phyloP scores from a whole-genome alignment of 2,797 vertebrate species.

The Chaetodon trifasciatus region DNA sequence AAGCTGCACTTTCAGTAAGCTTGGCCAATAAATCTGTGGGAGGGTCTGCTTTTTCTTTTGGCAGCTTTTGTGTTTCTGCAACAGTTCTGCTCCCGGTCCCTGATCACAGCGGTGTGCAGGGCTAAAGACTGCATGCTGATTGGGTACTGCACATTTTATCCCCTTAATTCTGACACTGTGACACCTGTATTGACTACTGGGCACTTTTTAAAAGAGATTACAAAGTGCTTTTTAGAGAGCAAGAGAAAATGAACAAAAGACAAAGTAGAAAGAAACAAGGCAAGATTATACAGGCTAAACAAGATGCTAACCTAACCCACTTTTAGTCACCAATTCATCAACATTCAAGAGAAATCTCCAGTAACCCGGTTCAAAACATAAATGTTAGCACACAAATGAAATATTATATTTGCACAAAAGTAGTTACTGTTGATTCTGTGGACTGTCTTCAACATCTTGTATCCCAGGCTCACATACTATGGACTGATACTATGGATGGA shows the following conservation, averaged over 20 bases:
- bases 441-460: neutral
- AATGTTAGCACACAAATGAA: conserved; percentile 10
- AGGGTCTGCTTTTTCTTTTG: conserved; percentile 46
- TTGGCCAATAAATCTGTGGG: conserved; percentile 66
- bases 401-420: conserved; percentile 16
- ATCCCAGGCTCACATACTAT: too few relatives aligned
- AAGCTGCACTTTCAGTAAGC: conserved; percentile 51
- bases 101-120: conserved; percentile 31
- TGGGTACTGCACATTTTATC: conserved; percentile 16
- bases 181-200: conserved; percentile 29
- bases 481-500: too few relatives aligned
- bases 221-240: conserved; percentile 1
- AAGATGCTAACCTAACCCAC: neutral
- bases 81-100: conserved; percentile 22
- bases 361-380: conserved; percentile 1
- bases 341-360: conserved; percentile 23
- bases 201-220: conserved; percentile 18
- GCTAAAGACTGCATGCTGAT: conserved; percentile 19
- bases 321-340: neutral
- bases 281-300: conserved; percentile 9
- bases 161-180: conserved; percentile 44
- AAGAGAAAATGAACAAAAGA: conserved; percentile 8
- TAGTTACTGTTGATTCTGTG: neutral
- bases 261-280: neutral
- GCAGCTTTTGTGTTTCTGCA: conserved; percentile 56